Base-by-base conservation (phyloP, 2,888 invertebrate species). In the Phortica okadai region DNA sequence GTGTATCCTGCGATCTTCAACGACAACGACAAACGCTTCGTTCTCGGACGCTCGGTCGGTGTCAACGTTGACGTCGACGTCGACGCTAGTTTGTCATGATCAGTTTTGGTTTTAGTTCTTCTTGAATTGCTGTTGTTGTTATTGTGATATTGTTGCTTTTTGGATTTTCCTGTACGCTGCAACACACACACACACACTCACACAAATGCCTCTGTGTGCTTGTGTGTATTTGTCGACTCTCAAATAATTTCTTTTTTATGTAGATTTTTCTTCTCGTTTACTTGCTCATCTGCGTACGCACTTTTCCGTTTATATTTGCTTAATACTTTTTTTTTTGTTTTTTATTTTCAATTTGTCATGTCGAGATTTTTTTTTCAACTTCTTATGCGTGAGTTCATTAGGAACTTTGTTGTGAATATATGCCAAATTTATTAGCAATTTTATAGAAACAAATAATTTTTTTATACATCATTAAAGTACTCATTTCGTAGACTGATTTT, bases 171-270 rank as follows among this genome's bases (percentile, higher is more conserved):
- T 77, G 77, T 77, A 14, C 50, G 3, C 62, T 62, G 81, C 82
- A 77, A 74, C 79, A 81, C 79, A 80, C 84, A 81, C 79, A 80
- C 84, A 84, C 87, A 87, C 84, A 83, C 83, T 83, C 81, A 79
- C 70, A 45, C 66, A 73, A 11, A 6, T 59, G 44, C 14, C 59
- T 58, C 74, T 16, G 69, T 73, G 73, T 66, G 74, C 74, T 67
- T 50, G 5, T 25, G 59, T 69, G 25, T 75, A 21, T 45, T 59
- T 58, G 33, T 73, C 77, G 62, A 76, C 74, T 54, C 75, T 74
- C 64, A 76, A 73, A 74, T 44, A 62, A 59, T 70, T 56, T 45
- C 41, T 50, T 45, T 64, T 45, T 62, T 45, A n/a, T 45, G 45
- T 41, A 1, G 10, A 25, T 70, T 62, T 50, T 66, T 33, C 45